A percentile compares a stretch with the other conserved stretches of the same genome.
Evolutionary conservation across 2,113 vertebrate genomes (phyloP).

Genomic region (Aleadryas rufinucha): DNA sequence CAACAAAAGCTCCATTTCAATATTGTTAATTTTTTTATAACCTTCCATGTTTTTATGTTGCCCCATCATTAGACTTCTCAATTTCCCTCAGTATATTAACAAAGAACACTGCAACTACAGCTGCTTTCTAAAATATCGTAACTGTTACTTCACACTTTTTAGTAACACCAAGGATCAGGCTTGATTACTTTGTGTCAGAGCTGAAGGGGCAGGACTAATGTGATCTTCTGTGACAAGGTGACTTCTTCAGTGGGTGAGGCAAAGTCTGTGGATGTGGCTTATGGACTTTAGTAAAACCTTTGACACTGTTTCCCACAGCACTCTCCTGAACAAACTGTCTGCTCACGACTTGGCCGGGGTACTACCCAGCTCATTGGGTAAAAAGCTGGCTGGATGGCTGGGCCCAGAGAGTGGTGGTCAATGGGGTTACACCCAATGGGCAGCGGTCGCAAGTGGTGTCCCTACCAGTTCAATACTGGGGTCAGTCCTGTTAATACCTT

Average conservation of each 20-base stretch:
- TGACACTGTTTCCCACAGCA: neutral
- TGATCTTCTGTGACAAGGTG: neutral
- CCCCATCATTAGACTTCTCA: neutral
- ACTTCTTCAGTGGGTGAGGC: neutral
- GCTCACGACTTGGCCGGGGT: accelerated
- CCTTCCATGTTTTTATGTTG: neutral
- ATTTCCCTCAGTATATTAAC: neutral
- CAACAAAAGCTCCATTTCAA: neutral
- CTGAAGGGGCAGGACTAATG: neutral
- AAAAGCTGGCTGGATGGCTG: accelerated
- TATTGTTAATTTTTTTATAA: neutral
- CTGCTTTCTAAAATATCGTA: neutral
- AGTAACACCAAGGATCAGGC: neutral
- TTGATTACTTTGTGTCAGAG: neutral
- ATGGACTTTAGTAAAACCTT: neutral
- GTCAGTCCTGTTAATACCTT: neutral
- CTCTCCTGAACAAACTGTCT: neutral
- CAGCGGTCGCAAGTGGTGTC: neutral
- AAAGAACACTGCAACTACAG: neutral
- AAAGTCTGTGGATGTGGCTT: neutral
- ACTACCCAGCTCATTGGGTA: neutral
- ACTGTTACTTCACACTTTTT: neutral
- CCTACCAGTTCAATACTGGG: accelerated
- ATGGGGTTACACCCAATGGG: too few relatives aligned
- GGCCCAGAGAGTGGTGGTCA: too few relatives aligned